These are phyloP conservation scores for Nymphalis urticae DNA, from an alignment of 2,888 invertebrate genomes.

Conservation along the genomic window DNA sequence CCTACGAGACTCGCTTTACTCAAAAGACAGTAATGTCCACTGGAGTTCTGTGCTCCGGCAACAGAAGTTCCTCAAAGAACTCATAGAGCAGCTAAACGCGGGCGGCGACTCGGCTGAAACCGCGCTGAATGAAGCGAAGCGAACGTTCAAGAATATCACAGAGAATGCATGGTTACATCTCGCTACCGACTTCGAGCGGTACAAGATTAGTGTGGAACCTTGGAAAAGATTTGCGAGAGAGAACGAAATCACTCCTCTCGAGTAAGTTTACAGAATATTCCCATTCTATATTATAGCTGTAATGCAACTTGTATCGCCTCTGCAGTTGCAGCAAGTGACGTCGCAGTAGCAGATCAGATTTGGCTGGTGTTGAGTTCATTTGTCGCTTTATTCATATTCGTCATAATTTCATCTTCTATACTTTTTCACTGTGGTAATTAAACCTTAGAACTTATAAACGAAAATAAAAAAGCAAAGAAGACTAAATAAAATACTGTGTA, in stretches of 20 bases:
- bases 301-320: too few species aligned
- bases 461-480: too few species aligned
- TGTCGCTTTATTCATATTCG: too few species aligned
- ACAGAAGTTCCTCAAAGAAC: slow-evolving; percentile 86
- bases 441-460: too few species aligned
- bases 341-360: too few species aligned
- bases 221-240: slow-evolving; percentile 75
- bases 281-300: too few species aligned
- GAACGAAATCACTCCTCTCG: slow-evolving; percentile 51
- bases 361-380: too few species aligned
- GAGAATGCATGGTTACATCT: slow-evolving; percentile 85
- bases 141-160: slow-evolving; percentile 82
- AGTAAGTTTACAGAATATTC: slow-evolving; percentile 49
- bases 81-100: slow-evolving; percentile 83
- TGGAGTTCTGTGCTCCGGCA: slow-evolving; percentile 88
- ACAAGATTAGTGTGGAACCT: slow-evolving; percentile 78
- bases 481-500: too few species aligned
- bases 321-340: too few species aligned
- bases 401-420: too few species aligned
- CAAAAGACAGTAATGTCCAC: slow-evolving; percentile 86
- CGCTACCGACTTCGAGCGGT: slow-evolving; percentile 85
- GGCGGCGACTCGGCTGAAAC: slow-evolving; percentile 72
- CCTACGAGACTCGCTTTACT: slow-evolving; percentile 65
- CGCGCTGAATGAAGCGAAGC: slow-evolving; percentile 76
- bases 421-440: too few species aligned